Base-by-base conservation (phyloP, 2,797 vertebrate species). In the Spinus olivaceus region DNA sequence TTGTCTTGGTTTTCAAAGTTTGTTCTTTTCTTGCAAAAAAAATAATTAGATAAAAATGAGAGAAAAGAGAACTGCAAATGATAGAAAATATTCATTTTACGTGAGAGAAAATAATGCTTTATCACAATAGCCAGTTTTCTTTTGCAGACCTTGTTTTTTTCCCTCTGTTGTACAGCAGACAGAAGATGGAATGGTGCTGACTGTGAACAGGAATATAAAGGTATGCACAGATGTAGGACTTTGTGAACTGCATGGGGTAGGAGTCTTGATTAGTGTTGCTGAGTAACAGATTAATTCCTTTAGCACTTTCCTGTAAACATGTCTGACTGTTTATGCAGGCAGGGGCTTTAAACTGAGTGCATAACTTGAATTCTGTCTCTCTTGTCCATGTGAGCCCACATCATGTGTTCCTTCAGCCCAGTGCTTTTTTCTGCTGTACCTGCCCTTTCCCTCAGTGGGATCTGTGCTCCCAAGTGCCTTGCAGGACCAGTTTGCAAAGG, bases 211-310 rank as follows among this genome's bases (percentile, higher is more conserved):
- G 81, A 88, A 72, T 86, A 95, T 95, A 73, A 93, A 96, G 81
- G 94, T 93, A 97, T 96, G 93, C 88, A 80, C 66, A 90, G 93
- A 88, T 77, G 63, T 39, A 80, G 67, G 90, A 95, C 92, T 95
- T 95, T 87, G 73, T 65, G 86, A 95, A 90, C 96, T 93, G 93
- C 96, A 95, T 93, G 95, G 94, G 96, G 95, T 95, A 95, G 67
- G 60, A 92, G 86, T 42, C 88, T 95, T 96, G 92, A 97, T 96
- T 96, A 97, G 93, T 94, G 95, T 97, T 97, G 95, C 96, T 96
- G 94, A 95, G 96, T 95, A 97, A 97, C 93, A 95, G 93, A 95
- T 95, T 95, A 96, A 97, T 96, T 95, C 93, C 92, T 95, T 95
- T 70, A 93, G 94, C 67, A 53, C 84, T 96, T 95, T 94, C 71